These are phyloP conservation scores for Oreortyx pictus DNA, from an alignment of 2,797 vertebrate genomes.

Conservation along the genomic window DNA sequence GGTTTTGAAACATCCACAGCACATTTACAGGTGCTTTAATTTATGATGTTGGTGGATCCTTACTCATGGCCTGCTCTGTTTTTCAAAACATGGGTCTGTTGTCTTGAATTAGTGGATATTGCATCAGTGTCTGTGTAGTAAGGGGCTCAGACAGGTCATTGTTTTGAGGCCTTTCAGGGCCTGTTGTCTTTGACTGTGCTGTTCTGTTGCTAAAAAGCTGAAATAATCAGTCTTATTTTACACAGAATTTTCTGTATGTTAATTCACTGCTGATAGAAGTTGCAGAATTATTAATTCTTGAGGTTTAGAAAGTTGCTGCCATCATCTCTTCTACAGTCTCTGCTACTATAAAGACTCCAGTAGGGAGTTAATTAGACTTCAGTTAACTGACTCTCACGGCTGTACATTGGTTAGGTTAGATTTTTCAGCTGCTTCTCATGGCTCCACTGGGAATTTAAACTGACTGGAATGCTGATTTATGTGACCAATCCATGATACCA, in stretches of 20 bases:
- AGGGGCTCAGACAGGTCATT: accelerated
- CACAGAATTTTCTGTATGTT: not conserved
- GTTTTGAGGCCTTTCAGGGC: not conserved
- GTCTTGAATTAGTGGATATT: not conserved
- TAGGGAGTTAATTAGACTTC: not conserved
- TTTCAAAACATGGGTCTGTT: not conserved
- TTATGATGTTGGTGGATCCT: not conserved
- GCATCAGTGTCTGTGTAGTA: not conserved
- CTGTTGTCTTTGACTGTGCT: not conserved
- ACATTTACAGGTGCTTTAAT: not conserved
- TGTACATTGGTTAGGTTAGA: accelerated
- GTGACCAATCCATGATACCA: not conserved
- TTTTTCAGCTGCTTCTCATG: not conserved
- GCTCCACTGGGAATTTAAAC: not conserved
- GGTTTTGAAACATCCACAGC: not conserved
- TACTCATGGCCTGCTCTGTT: not conserved
- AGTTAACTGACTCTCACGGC: not conserved
- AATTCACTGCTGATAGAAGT: not conserved
- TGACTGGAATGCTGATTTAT: not conserved
- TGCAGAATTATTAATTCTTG: not conserved
- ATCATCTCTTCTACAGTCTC: not conserved
- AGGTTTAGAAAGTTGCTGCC: not conserved
- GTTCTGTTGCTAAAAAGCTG: not conserved
- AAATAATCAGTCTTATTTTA: not conserved
- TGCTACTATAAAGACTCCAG: not conserved